phyloP scores from a whole-genome alignment of 1,140 invertebrate species.

The Drosophila kanapiae region DNA sequence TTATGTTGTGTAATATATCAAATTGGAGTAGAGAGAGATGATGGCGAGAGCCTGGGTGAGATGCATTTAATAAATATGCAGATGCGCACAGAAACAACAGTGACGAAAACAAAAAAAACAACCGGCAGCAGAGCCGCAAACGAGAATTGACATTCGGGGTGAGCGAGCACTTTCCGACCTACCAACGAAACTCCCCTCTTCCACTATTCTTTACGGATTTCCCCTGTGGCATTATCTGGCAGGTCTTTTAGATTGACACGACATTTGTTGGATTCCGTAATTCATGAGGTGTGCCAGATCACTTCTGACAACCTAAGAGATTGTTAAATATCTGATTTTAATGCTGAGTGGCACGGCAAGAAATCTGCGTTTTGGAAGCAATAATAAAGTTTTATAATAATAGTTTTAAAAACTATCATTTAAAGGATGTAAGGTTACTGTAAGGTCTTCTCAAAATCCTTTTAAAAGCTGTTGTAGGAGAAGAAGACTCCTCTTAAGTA shows the following conservation, averaged over 20 bases:
- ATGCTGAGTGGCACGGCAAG: background rate
- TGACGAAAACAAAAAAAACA: constrained; percentile 15
- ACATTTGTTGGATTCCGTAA: constrained; percentile 14
- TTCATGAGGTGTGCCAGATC: constrained; percentile 20
- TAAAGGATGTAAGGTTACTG: too few relatives aligned
- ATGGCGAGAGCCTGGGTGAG: constrained; percentile 34
- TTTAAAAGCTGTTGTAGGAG: too few relatives aligned
- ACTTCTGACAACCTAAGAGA: constrained; percentile 19
- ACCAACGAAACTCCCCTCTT: background rate
- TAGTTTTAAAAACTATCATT: too few relatives aligned
- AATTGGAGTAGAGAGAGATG: constrained; percentile 49
- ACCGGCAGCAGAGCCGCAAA: background rate
- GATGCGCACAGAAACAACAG: constrained; percentile 26
- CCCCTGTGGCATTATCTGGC: constrained; percentile 18
- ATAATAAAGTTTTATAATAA: background rate
- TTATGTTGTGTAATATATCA: constrained; percentile 61
- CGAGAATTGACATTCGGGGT: constrained; percentile 58
- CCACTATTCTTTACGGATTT: background rate
- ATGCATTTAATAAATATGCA: constrained; percentile 69
- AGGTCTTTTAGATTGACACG: constrained; percentile 31
- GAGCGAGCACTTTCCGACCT: constrained; percentile 13
- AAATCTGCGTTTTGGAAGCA: background rate
- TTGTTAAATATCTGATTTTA: constrained; percentile 11
- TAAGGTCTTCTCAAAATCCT: too few relatives aligned
- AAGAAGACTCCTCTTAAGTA: too few relatives aligned